Percentiles rank a stretch among this genome's conserved stretches.
phyloP scores from a whole-genome alignment of 30 jellyfish, hydroid and myxozoan species.

The Aurelia sp. region DNA sequence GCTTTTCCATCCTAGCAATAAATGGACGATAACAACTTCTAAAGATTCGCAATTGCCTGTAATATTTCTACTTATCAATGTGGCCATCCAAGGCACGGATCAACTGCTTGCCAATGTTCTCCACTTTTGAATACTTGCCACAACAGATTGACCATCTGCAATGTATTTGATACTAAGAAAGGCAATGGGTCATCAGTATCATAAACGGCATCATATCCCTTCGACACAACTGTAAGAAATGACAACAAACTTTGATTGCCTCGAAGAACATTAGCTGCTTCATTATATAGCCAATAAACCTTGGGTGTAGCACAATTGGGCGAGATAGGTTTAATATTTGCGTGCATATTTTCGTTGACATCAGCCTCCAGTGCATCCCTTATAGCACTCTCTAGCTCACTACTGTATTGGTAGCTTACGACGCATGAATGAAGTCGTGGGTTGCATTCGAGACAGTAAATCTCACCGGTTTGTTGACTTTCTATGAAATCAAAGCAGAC shows the following conservation, averaged over 20 bases:
- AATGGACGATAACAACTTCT: too few species aligned
- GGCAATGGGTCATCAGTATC: slow-evolving; percentile 31
- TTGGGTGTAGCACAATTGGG: slow-evolving; percentile 5
- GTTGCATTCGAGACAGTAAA: slow-evolving; percentile 39
- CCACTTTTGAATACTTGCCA: not conserved
- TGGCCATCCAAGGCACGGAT: not conserved
- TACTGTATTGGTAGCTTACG: slow-evolving; percentile 7
- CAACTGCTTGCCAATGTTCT: not conserved
- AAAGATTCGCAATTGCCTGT: too few species aligned
- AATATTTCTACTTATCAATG: not conserved
- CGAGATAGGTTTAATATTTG: not conserved
- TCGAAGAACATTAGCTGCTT: not conserved
- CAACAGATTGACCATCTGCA: slow-evolving; percentile 1
- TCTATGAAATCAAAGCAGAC: slow-evolving; percentile 22
- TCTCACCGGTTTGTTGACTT: not conserved
- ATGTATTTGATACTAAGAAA: not conserved
- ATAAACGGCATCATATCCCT: slow-evolving; percentile 23
- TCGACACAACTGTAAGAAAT: slow-evolving; percentile 1
- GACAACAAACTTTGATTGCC: not conserved
- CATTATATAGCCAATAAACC: slow-evolving; percentile 1
- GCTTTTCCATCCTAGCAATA: too few species aligned
- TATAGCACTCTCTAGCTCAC: not conserved
- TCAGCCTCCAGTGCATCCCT: slow-evolving; percentile 2
- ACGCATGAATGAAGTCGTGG: slow-evolving; percentile 20
- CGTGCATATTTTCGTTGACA: not conserved